Evolutionary conservation across 2,797 vertebrate genomes (phyloP).

Genomic region (Onychomys torridus): DNA sequence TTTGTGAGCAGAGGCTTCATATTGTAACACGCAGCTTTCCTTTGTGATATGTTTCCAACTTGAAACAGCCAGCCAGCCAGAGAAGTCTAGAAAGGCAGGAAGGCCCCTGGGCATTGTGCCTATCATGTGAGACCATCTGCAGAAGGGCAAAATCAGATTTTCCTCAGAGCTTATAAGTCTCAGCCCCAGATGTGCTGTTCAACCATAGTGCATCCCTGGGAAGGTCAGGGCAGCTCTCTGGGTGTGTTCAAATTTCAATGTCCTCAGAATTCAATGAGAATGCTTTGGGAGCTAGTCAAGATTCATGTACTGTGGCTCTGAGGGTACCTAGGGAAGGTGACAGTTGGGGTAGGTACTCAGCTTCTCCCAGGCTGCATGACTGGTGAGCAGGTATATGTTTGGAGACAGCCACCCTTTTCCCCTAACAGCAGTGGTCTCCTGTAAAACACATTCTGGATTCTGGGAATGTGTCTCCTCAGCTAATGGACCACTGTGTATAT

Average conservation of each 20-base stretch:
- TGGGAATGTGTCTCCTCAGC: not conserved
- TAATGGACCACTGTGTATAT: fast-evolving
- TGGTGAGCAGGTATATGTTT: too few relatives aligned
- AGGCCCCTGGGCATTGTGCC: fast-evolving
- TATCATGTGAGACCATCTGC: not conserved
- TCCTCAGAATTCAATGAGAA: fast-evolving
- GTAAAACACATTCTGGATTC: not conserved
- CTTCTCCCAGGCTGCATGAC: not conserved
- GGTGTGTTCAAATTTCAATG: not conserved
- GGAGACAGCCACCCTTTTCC: fast-evolving
- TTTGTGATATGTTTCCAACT: fast-evolving
- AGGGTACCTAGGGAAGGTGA: fast-evolving
- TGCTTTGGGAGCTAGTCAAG: fast-evolving
- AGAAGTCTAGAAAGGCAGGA: not conserved
- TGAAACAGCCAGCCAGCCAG: not conserved
- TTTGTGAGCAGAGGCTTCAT: not conserved
- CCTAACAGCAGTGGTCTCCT: fast-evolving
- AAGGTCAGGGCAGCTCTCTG: fast-evolving
- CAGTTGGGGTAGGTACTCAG: fast-evolving
- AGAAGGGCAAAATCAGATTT: not conserved
- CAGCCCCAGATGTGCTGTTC: not conserved
- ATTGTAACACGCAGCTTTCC: not conserved
- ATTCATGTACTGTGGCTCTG: fast-evolving
- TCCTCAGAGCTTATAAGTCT: not conserved
- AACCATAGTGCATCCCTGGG: fast-evolving